A percentile compares a stretch with the other conserved stretches of the same genome.
phyloP scores from a whole-genome alignment of 2,113 vertebrate species.

The Dolichotis patagonum region DNA sequence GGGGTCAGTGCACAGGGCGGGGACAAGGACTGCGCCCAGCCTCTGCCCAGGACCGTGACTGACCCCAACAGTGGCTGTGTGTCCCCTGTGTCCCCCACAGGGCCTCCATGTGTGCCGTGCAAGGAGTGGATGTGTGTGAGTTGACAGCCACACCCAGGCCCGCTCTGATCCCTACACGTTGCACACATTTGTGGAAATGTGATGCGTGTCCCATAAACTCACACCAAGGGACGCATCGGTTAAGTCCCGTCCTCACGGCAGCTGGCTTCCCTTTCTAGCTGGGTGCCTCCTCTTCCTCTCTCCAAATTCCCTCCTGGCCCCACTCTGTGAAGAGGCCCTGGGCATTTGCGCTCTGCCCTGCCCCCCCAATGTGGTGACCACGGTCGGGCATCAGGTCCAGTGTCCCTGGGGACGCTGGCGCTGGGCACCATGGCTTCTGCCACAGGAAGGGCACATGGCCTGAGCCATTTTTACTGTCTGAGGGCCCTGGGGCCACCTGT shows the following conservation, averaged over 20 bases:
- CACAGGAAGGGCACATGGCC: background rate
- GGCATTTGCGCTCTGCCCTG: background rate
- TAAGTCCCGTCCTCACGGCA: rapidly evolving
- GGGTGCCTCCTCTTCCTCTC: background rate
- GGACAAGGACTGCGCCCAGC: no score
- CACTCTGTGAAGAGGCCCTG: background rate
- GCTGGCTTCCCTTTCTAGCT: background rate
- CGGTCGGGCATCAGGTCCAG: background rate
- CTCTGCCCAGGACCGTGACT: background rate
- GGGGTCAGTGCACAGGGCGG: rapidly evolving
- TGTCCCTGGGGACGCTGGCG: background rate
- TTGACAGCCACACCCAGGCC: background rate
- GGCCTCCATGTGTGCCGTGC: background rate
- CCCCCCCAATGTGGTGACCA: background rate
- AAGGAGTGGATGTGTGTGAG: background rate
- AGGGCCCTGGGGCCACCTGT: background rate
- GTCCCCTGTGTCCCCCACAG: no score
- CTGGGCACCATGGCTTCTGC: background rate
- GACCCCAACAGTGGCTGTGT: background rate
- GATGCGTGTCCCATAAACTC: background rate
- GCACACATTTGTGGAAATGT: background rate
- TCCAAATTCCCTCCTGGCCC: background rate
- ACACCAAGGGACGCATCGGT: rapidly evolving
- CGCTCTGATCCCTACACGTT: no score
- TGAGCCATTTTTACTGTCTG: background rate